Evolutionary conservation across 2,888 invertebrate genomes (phyloP), one percentile per base, ranked within the genome.

Genomic region (Dorcus hopei): DNA sequence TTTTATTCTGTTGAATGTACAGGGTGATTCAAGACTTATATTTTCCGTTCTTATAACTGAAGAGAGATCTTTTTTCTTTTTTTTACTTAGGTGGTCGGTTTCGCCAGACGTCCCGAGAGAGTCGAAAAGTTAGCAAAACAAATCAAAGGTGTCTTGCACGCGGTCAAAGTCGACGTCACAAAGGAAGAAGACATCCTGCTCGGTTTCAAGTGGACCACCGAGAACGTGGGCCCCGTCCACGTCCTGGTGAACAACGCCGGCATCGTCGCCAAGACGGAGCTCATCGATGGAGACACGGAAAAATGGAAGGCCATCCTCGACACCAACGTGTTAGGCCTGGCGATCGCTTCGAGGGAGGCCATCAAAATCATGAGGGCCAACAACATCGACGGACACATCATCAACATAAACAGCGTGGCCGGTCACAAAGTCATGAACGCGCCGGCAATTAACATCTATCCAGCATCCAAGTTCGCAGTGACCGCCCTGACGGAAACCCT

Each of bases 391-490:
- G 59, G 59, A 5, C 50, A 52, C 38, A 55, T 59, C 9, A 49
- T 59, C 11, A 56, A 56, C 43, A 56, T 59, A 3, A 55, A 52
- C 38, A 59, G 59, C 41, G 9, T 52, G 2, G 23, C 14, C 2
- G 59, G 59, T 1, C 51, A 55, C 19, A 38, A 48, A 38, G 39
- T 49, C 2, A 6, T 58, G 9, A 19, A 48, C 23, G 3, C n/a
- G 0, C 51, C 51, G 9, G 16, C 5, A 9, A 3, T 14, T 38
- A 14, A 16, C 16, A 16, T 51, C 2, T 51, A 51, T 14, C 11
- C 38, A 2, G 26, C 51, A n/a, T 16, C 51, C 3, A 51, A 51
- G 38, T 38, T 11, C 16, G 51, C 39, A 4, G n/a, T 51, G 8
- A 16, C 8, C 3, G 39, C 14, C 8, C 38, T 51, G 39, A 40